These are phyloP conservation scores for Antheraea pernyi DNA, from an alignment of 1,140 invertebrate genomes.

Conservation along the genomic window DNA sequence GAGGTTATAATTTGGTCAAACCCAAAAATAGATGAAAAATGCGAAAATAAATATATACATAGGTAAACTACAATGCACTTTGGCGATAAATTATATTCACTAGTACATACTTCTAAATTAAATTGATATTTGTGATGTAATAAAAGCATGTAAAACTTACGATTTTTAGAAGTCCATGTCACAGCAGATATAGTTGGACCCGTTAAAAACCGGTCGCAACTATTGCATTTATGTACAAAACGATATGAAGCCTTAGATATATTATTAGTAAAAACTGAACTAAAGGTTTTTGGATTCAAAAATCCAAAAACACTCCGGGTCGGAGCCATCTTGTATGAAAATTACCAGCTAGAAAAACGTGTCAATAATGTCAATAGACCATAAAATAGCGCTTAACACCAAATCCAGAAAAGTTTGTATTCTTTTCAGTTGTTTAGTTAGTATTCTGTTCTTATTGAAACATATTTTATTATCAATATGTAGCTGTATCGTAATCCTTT, in stretches of 20 bases:
- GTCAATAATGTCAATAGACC: neutral
- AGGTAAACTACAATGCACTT: neutral
- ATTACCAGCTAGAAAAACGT: constrained; percentile 2
- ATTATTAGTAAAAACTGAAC: constrained; percentile 61
- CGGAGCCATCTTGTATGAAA: constrained; percentile 67
- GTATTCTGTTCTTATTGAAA: too few species aligned
- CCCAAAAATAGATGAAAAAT: constrained; percentile 11
- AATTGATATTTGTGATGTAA: constrained; percentile 68
- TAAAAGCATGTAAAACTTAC: constrained; percentile 74
- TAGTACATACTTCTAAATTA: constrained; percentile 11
- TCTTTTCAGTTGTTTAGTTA: too few species aligned
- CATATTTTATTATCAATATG: too few species aligned
- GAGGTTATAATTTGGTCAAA: constrained; percentile 54
- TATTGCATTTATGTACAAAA: constrained; percentile 66
- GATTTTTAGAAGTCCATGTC: constrained; percentile 57
- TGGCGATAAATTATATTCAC: neutral
- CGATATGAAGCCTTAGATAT: constrained; percentile 63
- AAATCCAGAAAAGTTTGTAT: too few species aligned
- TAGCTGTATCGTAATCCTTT: too few species aligned
- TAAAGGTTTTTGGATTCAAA: constrained; percentile 72
- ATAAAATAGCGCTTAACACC: too few species aligned
- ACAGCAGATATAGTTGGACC: constrained; percentile 35
- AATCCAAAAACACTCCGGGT: constrained; percentile 74
- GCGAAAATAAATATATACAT: neutral
- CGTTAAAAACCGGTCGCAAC: constrained; percentile 54